Evolutionary conservation across 2,888 invertebrate genomes (phyloP), one percentile per base, ranked within the genome.

Genomic region (Metopia argyrocephala): DNA sequence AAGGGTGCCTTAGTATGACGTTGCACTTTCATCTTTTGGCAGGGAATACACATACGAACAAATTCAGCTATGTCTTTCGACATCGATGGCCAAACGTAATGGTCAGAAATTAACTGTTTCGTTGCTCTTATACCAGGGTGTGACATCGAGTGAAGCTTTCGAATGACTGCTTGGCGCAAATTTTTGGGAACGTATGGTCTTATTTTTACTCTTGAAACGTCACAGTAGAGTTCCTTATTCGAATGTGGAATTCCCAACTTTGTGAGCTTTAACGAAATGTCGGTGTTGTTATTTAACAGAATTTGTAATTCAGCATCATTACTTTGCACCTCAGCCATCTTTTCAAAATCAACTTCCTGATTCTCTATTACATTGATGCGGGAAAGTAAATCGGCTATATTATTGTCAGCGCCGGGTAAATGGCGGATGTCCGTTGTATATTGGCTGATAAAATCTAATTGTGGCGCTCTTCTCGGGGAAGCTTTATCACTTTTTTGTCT

Each of bases 141-240:
- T 25, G 59, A 75, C 18, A 54, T n/a, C 1, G 45, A 70, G 27
- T 25, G 83, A 65, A 4, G 69, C 46, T 38, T 71, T 52, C 15
- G 46, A 54, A 48, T 56, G 12, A 68, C 45, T 20, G 0, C 12
- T 45, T 68, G 45, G 3, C 78, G 79, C n/a, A 70, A 61, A 15
- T 25, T 1, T 15, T 65, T 18, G 6, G 76, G 79, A 21, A 83
- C 62, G 25, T 73, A 78, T 5, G 76, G 79, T 15, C 80, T 59
- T n/a, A 71, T 56, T 20, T 31, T 31, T n/a, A n/a, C 48, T 46
- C n/a, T 18, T 25, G 31, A 66, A 21, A 76, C 52, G 54, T 83
- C 73, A 20, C 83, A 83, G 20, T 65, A 61, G 1, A 83, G 76
- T n/a, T 73, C 28, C 18, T 62, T 50, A 25, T 57, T 21, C 2